Conservation (phyloP, 2,888 invertebrate genomes). For the Drepanosiphum platanoidis region DNA sequence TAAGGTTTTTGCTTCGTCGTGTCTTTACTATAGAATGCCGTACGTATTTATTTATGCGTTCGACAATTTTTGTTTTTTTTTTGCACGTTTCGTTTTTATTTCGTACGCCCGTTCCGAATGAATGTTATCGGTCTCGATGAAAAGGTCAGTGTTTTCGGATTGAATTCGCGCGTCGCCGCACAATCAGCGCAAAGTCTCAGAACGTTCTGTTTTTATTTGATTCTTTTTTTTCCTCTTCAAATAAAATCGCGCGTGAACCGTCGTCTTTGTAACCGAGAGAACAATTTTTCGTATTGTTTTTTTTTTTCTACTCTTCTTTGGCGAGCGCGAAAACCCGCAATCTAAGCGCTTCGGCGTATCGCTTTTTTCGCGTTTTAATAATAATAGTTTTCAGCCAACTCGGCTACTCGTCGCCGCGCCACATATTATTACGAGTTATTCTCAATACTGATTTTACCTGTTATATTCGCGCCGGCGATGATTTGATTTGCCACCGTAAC, state of each 20-base stretch:
- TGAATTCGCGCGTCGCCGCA: background rate
- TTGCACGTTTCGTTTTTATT: too few relatives aligned
- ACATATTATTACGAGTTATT: too few relatives aligned
- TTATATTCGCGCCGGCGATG: too few relatives aligned
- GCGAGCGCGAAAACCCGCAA: background rate
- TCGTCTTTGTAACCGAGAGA: background rate
- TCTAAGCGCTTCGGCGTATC: conserved; percentile 12
- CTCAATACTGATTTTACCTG: too few relatives aligned
- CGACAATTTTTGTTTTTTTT: too few relatives aligned
- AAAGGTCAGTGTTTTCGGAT: conserved; percentile 34
- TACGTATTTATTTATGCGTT: too few relatives aligned
- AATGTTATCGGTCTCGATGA: conserved; percentile 58
- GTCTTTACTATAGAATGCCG: too few relatives aligned
- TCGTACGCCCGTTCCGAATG: too few relatives aligned
- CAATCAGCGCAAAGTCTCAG: conserved; percentile 1
- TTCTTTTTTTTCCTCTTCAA: background rate
- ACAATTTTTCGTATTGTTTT: background rate
- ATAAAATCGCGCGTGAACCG: background rate
- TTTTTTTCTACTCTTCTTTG: background rate
- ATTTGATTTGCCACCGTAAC: too few relatives aligned
- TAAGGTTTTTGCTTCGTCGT: background rate
- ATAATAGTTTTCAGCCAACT: too few relatives aligned
- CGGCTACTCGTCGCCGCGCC: too few relatives aligned
- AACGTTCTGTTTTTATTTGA: background rate
- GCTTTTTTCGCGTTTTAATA: background rate